A percentile compares a stretch with the other conserved stretches of the same genome.
Evolutionary conservation across 2,888 invertebrate species (phyloP).

Genomic region (Acrobasis suavella): DNA sequence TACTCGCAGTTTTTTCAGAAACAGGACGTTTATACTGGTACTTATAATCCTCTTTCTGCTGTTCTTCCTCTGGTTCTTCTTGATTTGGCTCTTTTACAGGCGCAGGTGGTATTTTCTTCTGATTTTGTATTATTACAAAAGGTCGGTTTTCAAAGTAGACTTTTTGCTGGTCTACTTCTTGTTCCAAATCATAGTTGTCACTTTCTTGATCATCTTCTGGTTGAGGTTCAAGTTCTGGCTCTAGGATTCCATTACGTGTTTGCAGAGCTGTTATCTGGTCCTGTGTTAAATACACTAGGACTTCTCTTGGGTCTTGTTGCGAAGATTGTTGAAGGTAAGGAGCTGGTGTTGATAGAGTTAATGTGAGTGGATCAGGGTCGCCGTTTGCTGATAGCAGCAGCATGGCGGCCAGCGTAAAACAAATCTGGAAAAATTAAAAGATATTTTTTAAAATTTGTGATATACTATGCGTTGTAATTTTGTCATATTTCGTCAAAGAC

Average conservation of each 20-base stretch:
- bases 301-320: conserved; percentile 43
- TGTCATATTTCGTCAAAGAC: no score
- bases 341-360: conserved; percentile 38
- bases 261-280: conserved; percentile 59
- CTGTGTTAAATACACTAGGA: conserved; percentile 63
- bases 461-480: no score
- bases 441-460: no score
- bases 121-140: conserved; percentile 5
- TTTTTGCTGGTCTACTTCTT: not conserved
- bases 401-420: conserved; percentile 41
- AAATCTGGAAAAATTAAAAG: conserved; percentile 41
- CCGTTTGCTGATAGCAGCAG: conserved; percentile 41
- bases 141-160: not conserved
- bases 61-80: not conserved
- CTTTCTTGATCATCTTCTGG: conserved; percentile 32
- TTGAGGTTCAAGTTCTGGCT: conserved; percentile 30
- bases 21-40: not conserved
- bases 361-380: conserved; percentile 52
- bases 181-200: not conserved
- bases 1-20: conserved; percentile 3
- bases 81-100: conserved; percentile 26
- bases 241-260: conserved; percentile 40
- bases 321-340: conserved; percentile 23
- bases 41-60: no score
- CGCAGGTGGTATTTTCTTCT: conserved; percentile 13